Percentiles rank a stretch among this genome's conserved stretches.
Conservation (phyloP, 2,888 invertebrate species). For the Ennomos quercinarius region DNA sequence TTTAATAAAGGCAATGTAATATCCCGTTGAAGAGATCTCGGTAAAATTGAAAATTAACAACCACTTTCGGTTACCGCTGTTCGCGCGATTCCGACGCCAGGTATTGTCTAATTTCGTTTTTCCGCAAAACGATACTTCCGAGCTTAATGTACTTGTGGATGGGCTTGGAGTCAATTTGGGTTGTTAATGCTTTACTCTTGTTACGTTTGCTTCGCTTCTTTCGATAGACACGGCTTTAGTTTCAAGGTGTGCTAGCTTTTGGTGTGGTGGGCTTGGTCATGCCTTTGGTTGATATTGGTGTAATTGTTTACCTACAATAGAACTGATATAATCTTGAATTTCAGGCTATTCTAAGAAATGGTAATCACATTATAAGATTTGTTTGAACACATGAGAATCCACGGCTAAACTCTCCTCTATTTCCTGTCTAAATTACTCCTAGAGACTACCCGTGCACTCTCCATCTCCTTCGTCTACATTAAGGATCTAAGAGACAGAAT, state of each 20-base stretch:
- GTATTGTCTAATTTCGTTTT: constrained; percentile 48
- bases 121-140: constrained; percentile 38
- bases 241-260: neutral
- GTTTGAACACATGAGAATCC: too few species aligned
- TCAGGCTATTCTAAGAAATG: too few species aligned
- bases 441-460: too few species aligned
- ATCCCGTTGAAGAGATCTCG: constrained; percentile 59
- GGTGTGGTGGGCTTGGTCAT: too few species aligned
- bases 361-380: too few species aligned
- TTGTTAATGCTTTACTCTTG: constrained; percentile 31
- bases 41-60: constrained; percentile 74
- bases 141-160: constrained; percentile 36
- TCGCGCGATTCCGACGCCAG: constrained; percentile 40
- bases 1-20: constrained; percentile 73
- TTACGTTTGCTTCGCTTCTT: constrained; percentile 17
- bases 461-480: too few species aligned
- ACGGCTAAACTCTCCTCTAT: too few species aligned
- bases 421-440: too few species aligned
- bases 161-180: constrained; percentile 37
- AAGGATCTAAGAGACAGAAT: too few species aligned
- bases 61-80: constrained; percentile 51
- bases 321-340: too few species aligned
- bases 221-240: constrained; percentile 16
- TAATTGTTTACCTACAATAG: neutral
- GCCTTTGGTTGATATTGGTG: neutral